Conservation (phyloP, 2,797 vertebrate genomes). For the Podarcis lilfordi region DNA sequence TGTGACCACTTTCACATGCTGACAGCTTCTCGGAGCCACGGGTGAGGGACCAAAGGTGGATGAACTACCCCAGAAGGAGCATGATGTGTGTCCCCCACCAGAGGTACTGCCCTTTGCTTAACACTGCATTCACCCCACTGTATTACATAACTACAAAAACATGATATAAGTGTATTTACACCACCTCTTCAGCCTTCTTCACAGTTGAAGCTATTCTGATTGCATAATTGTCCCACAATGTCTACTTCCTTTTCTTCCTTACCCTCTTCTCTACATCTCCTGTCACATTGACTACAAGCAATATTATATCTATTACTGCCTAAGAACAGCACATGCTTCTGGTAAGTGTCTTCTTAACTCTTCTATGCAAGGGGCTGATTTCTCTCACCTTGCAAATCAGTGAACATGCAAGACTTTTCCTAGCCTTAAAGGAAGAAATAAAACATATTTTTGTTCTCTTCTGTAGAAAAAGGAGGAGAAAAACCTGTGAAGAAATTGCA, state of each 20-base stretch:
- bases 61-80: no score
- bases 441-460: constrained; percentile 17
- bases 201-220: not conserved
- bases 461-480: not conserved
- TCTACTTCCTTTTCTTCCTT: not conserved
- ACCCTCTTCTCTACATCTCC: not conserved
- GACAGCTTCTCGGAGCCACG: no score
- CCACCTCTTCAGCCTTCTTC: not conserved
- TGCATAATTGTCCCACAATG: not conserved
- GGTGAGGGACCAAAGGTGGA: no score
- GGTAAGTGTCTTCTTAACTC: not conserved
- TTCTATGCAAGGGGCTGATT: not conserved
- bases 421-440: constrained; percentile 6
- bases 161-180: not conserved
- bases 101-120: no score
- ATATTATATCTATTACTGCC: not conserved
- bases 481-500: not conserved
- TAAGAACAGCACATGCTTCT: not conserved
- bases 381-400: not conserved
- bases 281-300: not conserved
- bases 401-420: not conserved
- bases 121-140: no score
- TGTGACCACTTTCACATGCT: no score
- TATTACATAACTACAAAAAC: not conserved
- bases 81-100: no score